These are phyloP conservation scores for Ascidia mentula DNA, from an alignment of 23 tunicate genomes.

Conservation along the genomic window DNA sequence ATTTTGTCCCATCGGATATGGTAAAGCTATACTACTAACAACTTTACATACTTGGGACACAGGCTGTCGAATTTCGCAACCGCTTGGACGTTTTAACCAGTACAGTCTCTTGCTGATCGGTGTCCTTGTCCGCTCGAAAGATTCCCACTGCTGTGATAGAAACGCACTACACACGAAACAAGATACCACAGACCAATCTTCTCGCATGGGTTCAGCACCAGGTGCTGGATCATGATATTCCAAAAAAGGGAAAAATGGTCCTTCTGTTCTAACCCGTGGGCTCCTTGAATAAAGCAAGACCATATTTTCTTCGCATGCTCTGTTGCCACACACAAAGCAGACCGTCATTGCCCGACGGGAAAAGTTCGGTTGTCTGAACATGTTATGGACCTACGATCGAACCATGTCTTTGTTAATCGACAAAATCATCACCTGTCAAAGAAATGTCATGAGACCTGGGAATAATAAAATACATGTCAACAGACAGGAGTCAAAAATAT, in stretches of 20 bases:
- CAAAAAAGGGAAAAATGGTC: conserved; percentile 90
- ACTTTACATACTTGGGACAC: conserved; percentile 96
- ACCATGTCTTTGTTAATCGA: no score
- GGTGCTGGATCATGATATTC: conserved; percentile 99
- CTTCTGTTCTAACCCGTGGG: conserved; percentile 29
- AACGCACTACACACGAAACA: conserved; percentile 76
- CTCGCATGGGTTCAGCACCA: conserved; percentile 87
- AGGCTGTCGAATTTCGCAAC: conserved; percentile 96
- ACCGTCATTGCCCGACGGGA: conserved; percentile 24
- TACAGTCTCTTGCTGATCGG: conserved; percentile 92
- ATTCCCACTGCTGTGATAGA: conserved; percentile 91
- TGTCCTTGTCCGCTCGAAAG: conserved; percentile 63
- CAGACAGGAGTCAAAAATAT: no score
- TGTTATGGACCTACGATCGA: no score
- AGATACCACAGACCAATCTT: conserved; percentile 81
- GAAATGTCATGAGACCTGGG: no score
- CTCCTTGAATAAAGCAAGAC: conserved; percentile 50
- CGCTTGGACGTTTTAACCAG: conserved; percentile 96
- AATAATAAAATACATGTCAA: no score
- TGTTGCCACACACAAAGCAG: conserved; percentile 95
- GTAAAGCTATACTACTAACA: no score
- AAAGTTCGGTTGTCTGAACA: not conserved
- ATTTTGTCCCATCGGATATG: no score
- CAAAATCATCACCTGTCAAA: no score
- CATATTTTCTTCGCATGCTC: conserved; percentile 47